Base-by-base conservation (phyloP, 1,140 invertebrate genomes). In the Magallana gigas region DNA sequence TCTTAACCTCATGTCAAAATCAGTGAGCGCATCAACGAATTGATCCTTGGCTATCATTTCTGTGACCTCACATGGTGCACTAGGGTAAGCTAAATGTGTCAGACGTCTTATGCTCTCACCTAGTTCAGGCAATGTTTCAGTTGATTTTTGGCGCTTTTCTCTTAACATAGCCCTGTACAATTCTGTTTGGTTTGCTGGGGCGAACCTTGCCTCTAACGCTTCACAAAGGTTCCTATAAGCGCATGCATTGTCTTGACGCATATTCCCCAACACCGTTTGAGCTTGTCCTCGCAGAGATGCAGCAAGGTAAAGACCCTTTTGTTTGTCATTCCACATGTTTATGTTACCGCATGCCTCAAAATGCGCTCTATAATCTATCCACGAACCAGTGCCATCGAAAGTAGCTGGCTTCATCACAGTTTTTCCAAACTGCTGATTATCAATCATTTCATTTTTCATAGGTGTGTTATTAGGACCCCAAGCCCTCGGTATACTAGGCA, bases 21-120 rank as follows among this genome's bases (percentile, higher is more conserved):
- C 86, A 36, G 48, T n/a, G 0, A 91, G 57, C 8, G 88, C 86
- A 62, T 88, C 88, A 2, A 88, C 57, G 81, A 90, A 91, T 59
- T 88, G 88, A 16, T 89, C 86, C 60, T 87, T 89, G 0, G 88
- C 87, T 12, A 91, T 57, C 1, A 86, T 89, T n/a, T 91, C 90
- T 14, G 83, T 29, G 1, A 90, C 81, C 57, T 91, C 87, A 6
- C 18, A 18, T 14, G 86, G 82, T 7, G 85, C 83, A 14, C 59
- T 88, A 1, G 90, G 84, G 57, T 91, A 91, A 23, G 87, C 83
- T 48, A 88, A n/a, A 80, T 89, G 57, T 14, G 71, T n/a, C 18
- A 89, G 57, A 8, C 88, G 7, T 80, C 88, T n/a, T 5, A 90
- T 91, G 57, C 84, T 59, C 57, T 90, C 88, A n/a, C 84, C 90